phyloP scores from a whole-genome alignment of 2,797 vertebrate genomes.

The Alfaro cultratus region DNA sequence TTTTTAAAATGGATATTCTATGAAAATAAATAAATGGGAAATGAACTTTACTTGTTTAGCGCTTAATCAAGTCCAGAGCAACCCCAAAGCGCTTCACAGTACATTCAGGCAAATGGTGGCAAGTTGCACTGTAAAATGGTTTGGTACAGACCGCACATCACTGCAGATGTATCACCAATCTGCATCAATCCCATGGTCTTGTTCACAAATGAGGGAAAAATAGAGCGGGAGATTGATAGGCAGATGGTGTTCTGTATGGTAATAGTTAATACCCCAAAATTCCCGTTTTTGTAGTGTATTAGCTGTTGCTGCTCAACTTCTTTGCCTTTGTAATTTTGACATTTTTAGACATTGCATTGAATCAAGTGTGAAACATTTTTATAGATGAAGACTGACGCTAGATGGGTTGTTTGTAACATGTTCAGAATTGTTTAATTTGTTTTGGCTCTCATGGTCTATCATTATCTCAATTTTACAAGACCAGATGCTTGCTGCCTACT shows the following conservation, averaged over 20 bases:
- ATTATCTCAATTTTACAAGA: background rate
- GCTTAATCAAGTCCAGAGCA: too few relatives aligned
- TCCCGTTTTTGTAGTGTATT: too few relatives aligned
- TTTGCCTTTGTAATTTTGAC: background rate
- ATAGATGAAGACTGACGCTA: background rate
- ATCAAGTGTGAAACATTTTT: background rate
- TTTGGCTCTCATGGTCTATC: background rate
- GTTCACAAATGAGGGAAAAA: too few relatives aligned
- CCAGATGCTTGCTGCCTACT: background rate
- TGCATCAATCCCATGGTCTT: too few relatives aligned
- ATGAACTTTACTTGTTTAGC: too few relatives aligned
- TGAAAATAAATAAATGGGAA: background rate
- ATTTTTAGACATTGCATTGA: background rate
- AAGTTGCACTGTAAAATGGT: too few relatives aligned
- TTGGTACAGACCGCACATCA: too few relatives aligned
- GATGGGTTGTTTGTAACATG: background rate
- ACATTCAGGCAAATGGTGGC: too few relatives aligned
- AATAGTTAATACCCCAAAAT: background rate
- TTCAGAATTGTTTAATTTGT: background rate
- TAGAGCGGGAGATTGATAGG: too few relatives aligned
- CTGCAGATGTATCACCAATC: too few relatives aligned
- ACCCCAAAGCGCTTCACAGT: too few relatives aligned
- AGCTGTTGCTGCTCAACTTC: background rate
- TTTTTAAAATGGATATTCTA: background rate
- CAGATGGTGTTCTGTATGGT: background rate